Evolutionary conservation across 1,140 invertebrate species (phyloP).

Genomic region (Pogonognathellus flavescens): DNA sequence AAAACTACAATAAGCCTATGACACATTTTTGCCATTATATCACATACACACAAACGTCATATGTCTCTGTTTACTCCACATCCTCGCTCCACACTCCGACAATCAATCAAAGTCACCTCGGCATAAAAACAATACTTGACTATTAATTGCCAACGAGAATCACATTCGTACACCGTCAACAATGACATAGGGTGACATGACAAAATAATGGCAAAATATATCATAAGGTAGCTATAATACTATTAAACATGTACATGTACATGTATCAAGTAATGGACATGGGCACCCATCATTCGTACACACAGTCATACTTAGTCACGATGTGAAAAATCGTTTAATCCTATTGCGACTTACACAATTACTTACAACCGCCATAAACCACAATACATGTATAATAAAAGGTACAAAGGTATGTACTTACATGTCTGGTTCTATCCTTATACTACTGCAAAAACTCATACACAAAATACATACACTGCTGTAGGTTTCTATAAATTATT

Average conservation of each 20-base stretch:
- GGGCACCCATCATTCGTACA: not conserved
- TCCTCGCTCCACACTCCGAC: constrained; percentile 8
- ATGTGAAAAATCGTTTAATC: no score
- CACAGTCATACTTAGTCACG: no score
- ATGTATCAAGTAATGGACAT: not conserved
- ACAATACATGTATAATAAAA: no score
- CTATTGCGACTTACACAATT: no score
- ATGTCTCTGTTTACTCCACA: constrained; percentile 13
- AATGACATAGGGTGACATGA: constrained; percentile 20
- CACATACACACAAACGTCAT: not conserved
- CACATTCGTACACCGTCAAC: constrained; percentile 24
- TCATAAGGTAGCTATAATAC: not conserved
- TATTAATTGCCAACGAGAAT: constrained; percentile 44
- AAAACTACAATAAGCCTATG: constrained; percentile 22
- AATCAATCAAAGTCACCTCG: constrained; percentile 35
- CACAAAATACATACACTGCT: no score
- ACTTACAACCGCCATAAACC: no score
- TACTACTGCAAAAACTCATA: no score
- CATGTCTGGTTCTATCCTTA: no score
- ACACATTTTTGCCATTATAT: constrained; percentile 41
- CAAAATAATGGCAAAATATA: constrained; percentile 27
- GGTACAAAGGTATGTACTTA: no score
- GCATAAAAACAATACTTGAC: constrained; percentile 46
- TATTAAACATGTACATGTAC: not conserved
- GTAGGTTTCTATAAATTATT: no score